Evolutionary conservation across 2,113 vertebrate species (phyloP).

Genomic region (Crotalus viridis): DNA sequence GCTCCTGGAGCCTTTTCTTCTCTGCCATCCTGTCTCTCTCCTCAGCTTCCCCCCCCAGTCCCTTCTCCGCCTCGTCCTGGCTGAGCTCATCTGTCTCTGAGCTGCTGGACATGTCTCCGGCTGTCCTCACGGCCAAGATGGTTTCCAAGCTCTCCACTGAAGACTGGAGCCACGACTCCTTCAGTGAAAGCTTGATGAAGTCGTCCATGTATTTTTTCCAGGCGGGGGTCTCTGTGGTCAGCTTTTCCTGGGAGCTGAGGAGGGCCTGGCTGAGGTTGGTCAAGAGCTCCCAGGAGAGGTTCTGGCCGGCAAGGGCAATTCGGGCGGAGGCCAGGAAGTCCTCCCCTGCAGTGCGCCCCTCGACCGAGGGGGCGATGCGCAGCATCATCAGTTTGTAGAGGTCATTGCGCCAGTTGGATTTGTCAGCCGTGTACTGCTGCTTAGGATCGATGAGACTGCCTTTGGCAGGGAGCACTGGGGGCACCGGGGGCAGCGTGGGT

Average conservation of each 20-base stretch:
- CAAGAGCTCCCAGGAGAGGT: constrained; percentile 45
- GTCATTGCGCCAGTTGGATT: constrained; percentile 41
- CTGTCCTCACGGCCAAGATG: not conserved
- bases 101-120: not conserved
- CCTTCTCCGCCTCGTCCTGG: not conserved
- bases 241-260: not conserved
- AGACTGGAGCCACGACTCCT: not conserved
- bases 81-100: not conserved
- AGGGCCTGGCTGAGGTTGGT: constrained; percentile 14
- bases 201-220: not conserved
- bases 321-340: constrained; percentile 46
- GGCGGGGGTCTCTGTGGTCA: fast-evolving
- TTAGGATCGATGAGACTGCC: not conserved
- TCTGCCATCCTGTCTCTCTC: fast-evolving
- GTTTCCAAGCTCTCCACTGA: not conserved
- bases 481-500: fast-evolving
- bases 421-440: not conserved
- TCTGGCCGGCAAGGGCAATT: not conserved
- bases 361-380: constrained; percentile 26
- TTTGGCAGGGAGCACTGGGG: fast-evolving
- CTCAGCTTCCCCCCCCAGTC: not conserved
- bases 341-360: constrained; percentile 18
- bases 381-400: constrained; percentile 43
- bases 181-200: not conserved
- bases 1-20: too few relatives aligned